These are phyloP conservation scores for Rotaria sp. DNA, from an alignment of 2,888 invertebrate species.

Conservation along the genomic window DNA sequence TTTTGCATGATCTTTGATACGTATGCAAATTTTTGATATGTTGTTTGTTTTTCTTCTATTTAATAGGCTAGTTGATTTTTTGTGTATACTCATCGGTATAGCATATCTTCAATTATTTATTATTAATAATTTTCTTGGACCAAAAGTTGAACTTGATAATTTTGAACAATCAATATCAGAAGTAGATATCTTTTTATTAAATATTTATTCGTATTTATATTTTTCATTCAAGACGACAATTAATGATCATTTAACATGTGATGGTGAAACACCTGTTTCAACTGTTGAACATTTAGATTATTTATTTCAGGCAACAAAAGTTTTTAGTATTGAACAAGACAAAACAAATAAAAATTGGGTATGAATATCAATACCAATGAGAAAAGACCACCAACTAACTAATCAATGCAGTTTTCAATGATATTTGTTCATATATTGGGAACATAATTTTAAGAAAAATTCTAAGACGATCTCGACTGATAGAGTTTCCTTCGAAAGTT, in stretches of 20 bases:
- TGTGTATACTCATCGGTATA: not conserved
- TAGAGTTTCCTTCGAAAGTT: too few species aligned
- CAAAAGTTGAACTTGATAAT: not conserved
- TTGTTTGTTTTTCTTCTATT: not conserved
- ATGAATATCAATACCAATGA: not conserved
- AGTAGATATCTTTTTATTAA: not conserved
- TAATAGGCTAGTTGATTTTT: not conserved
- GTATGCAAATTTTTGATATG: too few species aligned
- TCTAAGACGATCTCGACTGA: too few species aligned
- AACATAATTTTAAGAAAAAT: too few species aligned
- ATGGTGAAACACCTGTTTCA: not conserved
- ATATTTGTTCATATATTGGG: too few species aligned
- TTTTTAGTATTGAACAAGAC: not conserved
- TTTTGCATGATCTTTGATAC: too few species aligned
- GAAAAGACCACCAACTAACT: too few species aligned
- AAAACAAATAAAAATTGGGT: not conserved
- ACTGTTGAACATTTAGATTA: not conserved
- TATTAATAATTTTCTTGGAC: constrained; percentile 14
- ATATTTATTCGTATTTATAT: not conserved
- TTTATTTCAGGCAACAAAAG: not conserved
- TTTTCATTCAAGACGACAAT: not conserved
- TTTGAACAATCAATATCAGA: not conserved
- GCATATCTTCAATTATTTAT: constrained; percentile 4
- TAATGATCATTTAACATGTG: not conserved
- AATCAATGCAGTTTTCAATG: too few species aligned